Base-by-base conservation (phyloP, 2,888 invertebrate species). In the Pherbina coryleti region DNA sequence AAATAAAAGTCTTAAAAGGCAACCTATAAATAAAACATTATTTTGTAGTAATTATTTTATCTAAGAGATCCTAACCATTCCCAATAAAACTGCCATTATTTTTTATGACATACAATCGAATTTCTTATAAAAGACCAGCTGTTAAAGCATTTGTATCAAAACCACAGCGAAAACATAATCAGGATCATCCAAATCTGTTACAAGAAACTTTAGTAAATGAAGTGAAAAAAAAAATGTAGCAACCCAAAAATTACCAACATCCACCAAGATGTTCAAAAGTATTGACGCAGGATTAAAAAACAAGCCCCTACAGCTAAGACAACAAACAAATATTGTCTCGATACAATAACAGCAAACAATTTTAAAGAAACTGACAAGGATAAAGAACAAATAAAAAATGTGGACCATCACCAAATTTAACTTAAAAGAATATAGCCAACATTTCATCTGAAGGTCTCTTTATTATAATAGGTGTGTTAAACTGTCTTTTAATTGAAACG, bases 141-240 rank as follows among this genome's bases (percentile, higher is more conserved):
- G 74, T 22, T 11, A n/a, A 51, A 74, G 66, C 64, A 64, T 51
- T 31, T n/a, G n/a, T 22, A 51, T 49, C 51, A 51, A n/a, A 28
- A 74, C 53, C 74, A 31, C 74, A 53, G 19, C 28, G 31, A 2
- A 64, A n/a, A n/a, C 51, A 19, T 64, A 53, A 74, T 51, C 74
- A 19, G 74, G 64, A 64, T 74, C 51, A 74, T 51, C 64, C 53
- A 28, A 28, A 44, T n/a, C 49, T 49, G 74, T 74, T 74, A 74
- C 74, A 74, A 31, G 49, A 17, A 22, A 25, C 49, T 64, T 51
- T 51, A 53, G 17, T 25, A 53, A 74, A 74, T 64, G 51, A 64
- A 31, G 28, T 34, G n/a, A 34, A 51, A 62, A 64, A 62, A 60
- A 17, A 9, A 8, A 11, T 19, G 14, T 0, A 71, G n/a, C 55